These are phyloP conservation scores for Coptodon rendalli DNA, from an alignment of 2,113 vertebrate species.

Conservation along the genomic window DNA sequence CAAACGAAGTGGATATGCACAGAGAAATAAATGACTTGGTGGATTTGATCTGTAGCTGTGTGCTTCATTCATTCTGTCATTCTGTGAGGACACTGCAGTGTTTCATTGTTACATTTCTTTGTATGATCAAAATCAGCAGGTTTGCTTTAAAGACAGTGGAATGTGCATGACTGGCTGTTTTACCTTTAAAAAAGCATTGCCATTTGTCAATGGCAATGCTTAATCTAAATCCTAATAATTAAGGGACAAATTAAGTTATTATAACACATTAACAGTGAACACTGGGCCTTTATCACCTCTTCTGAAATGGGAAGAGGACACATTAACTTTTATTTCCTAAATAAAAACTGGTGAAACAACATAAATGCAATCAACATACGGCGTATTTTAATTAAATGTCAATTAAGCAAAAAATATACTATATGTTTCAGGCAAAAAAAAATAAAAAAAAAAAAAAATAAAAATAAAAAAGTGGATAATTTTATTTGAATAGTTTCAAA, in stretches of 20 bases:
- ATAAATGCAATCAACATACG: not conserved
- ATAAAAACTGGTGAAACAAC: not conserved
- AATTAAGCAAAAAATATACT: not conserved
- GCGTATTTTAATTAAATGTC: not conserved
- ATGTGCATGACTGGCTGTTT: not conserved
- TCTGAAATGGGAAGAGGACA: not conserved
- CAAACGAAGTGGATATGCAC: not conserved
- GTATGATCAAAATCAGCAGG: not conserved
- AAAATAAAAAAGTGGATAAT: not conserved
- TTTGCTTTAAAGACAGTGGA: not conserved
- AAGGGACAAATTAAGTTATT: not conserved
- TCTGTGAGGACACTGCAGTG: not conserved
- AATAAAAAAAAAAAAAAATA: not conserved
- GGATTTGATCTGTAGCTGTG: not conserved
- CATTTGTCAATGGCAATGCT: not conserved
- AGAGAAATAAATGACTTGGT: conserved; percentile 21
- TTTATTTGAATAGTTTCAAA: not conserved
- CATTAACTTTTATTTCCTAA: not conserved
- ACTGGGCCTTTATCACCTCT: not conserved
- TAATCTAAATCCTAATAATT: not conserved
- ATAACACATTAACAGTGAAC: not conserved
- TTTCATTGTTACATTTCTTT: not conserved
- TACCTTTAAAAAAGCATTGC: not conserved
- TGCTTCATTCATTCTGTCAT: not conserved
- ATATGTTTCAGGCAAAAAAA: not conserved